phyloP scores from a whole-genome alignment of 2,113 vertebrate genomes.

The Nannospalax galili region DNA sequence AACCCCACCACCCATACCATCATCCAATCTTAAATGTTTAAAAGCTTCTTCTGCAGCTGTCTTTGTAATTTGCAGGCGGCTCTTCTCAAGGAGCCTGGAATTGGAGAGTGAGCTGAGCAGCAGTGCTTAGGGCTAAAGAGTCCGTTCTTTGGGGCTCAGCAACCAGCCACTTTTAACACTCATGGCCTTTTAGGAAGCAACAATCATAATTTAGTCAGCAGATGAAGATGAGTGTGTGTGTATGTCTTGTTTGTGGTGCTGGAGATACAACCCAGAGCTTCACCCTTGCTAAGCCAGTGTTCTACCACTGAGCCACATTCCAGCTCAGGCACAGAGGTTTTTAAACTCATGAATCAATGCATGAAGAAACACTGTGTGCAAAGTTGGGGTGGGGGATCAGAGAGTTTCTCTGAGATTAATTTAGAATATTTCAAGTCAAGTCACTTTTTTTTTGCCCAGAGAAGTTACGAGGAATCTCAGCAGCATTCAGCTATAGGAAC shows the following conservation, averaged over 20 bases:
- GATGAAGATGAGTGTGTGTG: background rate
- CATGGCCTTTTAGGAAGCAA: background rate
- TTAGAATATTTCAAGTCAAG: conserved; percentile 54
- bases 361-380: background rate
- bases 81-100: background rate
- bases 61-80: background rate
- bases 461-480: no score
- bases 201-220: background rate
- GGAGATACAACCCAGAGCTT: background rate
- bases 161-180: background rate
- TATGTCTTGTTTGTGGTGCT: background rate
- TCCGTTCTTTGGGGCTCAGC: background rate
- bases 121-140: background rate
- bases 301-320: background rate
- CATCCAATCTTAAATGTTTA: conserved; percentile 43
- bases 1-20: rapidly evolving
- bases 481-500: background rate
- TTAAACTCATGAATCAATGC: background rate
- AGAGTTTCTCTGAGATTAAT: conserved; percentile 45
- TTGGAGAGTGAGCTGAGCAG: conserved; percentile 45
- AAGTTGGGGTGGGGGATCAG: background rate
- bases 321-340: background rate
- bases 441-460: background rate
- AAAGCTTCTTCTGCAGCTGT: conserved; percentile 3
- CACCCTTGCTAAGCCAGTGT: background rate